Evolutionary conservation across 2,888 invertebrate species (phyloP), one percentile per base, ranked within the genome.

Genomic region (Microctonus brassicae): DNA sequence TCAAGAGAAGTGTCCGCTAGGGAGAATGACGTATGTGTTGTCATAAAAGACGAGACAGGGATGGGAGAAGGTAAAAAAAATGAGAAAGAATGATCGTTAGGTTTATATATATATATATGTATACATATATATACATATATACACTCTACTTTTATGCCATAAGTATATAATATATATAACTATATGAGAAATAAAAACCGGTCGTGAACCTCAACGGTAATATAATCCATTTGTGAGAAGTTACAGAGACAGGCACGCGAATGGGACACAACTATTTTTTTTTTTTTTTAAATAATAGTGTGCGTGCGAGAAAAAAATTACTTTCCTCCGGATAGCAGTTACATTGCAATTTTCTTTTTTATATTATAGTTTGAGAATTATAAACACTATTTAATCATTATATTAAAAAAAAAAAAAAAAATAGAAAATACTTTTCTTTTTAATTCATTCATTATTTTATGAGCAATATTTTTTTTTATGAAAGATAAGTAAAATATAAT

Each of bases 141-240:
- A 47, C 1, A 10, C 10, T 5, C 17, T 17, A 47, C 17, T 6
- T 7, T 29, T 29, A 7, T 29, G 29, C 7, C 4, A 29, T 5
- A 29, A 29, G 29, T 5, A 29, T 5, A 29, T 5, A 29, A 29
- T 29, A 5, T 5, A 29, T 29, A 29, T 5, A 29, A 29, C 29
- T 5, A 29, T 5, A 13, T 20, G 22, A 60, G 17, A 61, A 33
- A 11, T 53, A 52, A 34, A 64, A 70, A 70, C 70, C 39, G 65
- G 65, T 66, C 61, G 60, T 70, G 65, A 60, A 66, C 53, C 53
- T 70, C 65, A 61, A 70, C 65, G 65, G 60, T 66, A 65, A 52
- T 47, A n/a, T 47, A 52, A 36, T 55, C 55, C 55, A 26, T 24
- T 47, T 11, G 13, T n/a, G 58, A 6, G 20, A n/a, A 24, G 55